Conservation (phyloP, 1,140 invertebrate genomes). For the Drosophila ficusphila region DNA sequence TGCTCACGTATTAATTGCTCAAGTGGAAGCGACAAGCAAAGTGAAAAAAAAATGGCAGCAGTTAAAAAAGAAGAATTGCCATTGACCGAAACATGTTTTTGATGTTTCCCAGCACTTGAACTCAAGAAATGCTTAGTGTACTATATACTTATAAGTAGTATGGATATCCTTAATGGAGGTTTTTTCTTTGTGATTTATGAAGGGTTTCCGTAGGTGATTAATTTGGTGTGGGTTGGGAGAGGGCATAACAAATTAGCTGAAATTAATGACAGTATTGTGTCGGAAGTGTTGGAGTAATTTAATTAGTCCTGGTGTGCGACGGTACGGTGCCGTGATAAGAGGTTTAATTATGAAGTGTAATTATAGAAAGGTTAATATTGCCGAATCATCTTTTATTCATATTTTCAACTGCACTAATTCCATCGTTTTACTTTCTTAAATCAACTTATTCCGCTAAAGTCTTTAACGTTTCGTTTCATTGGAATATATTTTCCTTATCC, state of each 20-base stretch:
- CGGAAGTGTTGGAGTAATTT: constrained; percentile 18
- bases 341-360: background rate
- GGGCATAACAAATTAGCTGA: constrained; percentile 19
- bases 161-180: constrained; percentile 53
- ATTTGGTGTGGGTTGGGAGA: constrained; percentile 1
- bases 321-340: background rate
- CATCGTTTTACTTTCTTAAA: background rate
- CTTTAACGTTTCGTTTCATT: constrained; percentile 9
- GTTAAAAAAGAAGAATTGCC: constrained; percentile 23
- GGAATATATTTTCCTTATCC: constrained; percentile 6
- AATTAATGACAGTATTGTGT: constrained; percentile 32
- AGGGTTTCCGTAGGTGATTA: constrained; percentile 18
- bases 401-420: background rate
- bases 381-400: background rate
- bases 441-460: background rate
- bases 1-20: constrained; percentile 80
- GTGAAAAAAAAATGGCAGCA: constrained; percentile 37
- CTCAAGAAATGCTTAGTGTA: constrained; percentile 16
- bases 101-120: constrained; percentile 52
- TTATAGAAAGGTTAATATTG: background rate
- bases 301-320: constrained; percentile 11
- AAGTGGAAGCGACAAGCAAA: constrained; percentile 71
- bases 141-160: constrained; percentile 1
- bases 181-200: constrained; percentile 59
- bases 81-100: constrained; percentile 78